Conservation (phyloP, 1,140 invertebrate species). For the Lutraria rhynchaena region DNA sequence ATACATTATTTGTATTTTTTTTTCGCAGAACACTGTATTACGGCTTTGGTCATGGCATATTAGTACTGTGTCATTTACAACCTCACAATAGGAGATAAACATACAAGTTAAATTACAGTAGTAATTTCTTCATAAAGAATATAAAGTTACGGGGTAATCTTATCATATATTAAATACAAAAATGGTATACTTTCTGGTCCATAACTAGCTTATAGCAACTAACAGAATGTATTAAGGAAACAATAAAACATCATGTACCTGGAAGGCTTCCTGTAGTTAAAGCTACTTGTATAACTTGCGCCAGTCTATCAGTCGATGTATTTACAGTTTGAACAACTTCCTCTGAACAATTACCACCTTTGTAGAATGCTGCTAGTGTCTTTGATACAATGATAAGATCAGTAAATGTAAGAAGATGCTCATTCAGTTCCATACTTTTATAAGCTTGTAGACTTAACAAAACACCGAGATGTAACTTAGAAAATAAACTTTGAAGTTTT, state of each 20-base stretch:
- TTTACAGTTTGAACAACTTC: constrained; percentile 57
- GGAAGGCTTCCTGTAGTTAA: constrained; percentile 67
- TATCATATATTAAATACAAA: too few species aligned
- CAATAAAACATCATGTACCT: constrained; percentile 51
- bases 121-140: too few species aligned
- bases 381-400: constrained; percentile 62
- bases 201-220: too few species aligned
- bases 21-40: too few species aligned
- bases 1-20: too few species aligned
- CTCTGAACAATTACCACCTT: constrained; percentile 44
- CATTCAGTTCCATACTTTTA: constrained; percentile 71
- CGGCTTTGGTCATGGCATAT: too few species aligned
- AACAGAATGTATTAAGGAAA: too few species aligned
- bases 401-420: constrained; percentile 67
- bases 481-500: constrained; percentile 61
- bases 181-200: too few species aligned
- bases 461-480: constrained; percentile 75
- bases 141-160: too few species aligned
- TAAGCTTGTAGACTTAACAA: constrained; percentile 74
- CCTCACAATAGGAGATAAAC: too few species aligned
- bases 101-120: too few species aligned
- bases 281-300: constrained; percentile 77
- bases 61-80: too few species aligned
- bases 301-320: constrained; percentile 71
- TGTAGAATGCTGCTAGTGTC: constrained; percentile 55